Percentiles rank a stretch among this genome's conserved stretches.
Evolutionary conservation across 2,888 invertebrate species (phyloP).

Genomic region (Caenorhabditis sp.): DNA sequence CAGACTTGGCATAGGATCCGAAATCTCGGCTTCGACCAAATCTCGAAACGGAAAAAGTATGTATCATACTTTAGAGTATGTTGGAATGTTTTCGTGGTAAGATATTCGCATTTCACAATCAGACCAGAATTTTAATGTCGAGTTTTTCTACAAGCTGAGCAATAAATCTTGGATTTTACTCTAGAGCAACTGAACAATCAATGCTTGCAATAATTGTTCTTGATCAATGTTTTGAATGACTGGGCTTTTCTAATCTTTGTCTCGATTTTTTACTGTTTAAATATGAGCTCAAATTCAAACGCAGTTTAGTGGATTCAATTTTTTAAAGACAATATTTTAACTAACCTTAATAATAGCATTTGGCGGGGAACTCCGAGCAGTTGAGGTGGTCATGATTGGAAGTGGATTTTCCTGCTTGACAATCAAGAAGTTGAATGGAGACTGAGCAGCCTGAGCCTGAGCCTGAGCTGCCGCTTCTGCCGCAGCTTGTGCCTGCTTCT

Average conservation of each 20-base stretch:
- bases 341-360: constrained; percentile 49
- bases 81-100: too few species aligned
- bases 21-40: too few species aligned
- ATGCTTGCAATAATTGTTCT: neutral
- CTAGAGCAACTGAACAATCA: neutral
- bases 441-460: neutral
- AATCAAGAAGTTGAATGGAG: constrained; percentile 17
- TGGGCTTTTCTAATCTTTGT: constrained; percentile 4
- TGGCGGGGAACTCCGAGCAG: constrained; percentile 31
- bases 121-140: too few species aligned
- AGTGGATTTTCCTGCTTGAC: constrained; percentile 25
- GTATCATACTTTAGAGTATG: too few species aligned
- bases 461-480: neutral
- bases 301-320: neutral
- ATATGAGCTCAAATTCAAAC: too few species aligned
- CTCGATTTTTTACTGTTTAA: neutral
- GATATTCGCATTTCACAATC: too few species aligned
- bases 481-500: constrained; percentile 35
- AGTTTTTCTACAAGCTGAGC: too few species aligned
- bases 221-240: neutral
- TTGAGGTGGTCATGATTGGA: neutral
- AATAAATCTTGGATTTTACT: too few species aligned
- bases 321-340: too few species aligned
- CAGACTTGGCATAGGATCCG: too few species aligned
- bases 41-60: too few species aligned